A percentile compares a stretch with the other conserved stretches of the same genome.
Evolutionary conservation across 2,888 invertebrate species (phyloP).

Genomic region (Heliconius ismenius): DNA sequence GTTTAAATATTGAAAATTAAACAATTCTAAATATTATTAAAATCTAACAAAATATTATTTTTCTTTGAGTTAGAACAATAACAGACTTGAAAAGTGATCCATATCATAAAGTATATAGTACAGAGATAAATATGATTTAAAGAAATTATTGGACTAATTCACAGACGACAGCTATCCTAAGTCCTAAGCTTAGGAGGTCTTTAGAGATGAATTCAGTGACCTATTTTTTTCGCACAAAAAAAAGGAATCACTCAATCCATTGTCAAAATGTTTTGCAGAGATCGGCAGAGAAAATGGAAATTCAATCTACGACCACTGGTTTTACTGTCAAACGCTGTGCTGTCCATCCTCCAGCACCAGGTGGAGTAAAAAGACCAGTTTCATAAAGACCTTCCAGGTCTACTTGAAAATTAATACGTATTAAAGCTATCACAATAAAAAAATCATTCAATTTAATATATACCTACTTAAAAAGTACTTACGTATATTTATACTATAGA

Average conservation of each 20-base stretch:
- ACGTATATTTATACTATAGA: background rate
- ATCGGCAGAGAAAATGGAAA: background rate
- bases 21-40: background rate
- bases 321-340: background rate
- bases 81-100: background rate
- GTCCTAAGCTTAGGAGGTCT: background rate
- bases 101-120: background rate
- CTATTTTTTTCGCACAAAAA: too few species aligned
- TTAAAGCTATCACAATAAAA: background rate
- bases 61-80: background rate
- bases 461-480: background rate
- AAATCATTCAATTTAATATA: background rate
- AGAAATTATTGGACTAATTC: background rate
- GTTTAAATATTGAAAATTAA: constrained; percentile 1
- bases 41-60: background rate
- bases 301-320: background rate
- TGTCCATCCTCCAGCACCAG: background rate
- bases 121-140: background rate
- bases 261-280: too few species aligned
- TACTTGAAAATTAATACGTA: background rate
- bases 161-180: background rate
- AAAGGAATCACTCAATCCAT: too few species aligned
- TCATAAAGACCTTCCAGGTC: background rate
- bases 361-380: background rate
- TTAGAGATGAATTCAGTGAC: too few species aligned